Percentiles rank a stretch among this genome's conserved stretches.
These are phyloP conservation scores for Ethmia dodecea DNA, from an alignment of 2,888 invertebrate species.

Conservation along the genomic window DNA sequence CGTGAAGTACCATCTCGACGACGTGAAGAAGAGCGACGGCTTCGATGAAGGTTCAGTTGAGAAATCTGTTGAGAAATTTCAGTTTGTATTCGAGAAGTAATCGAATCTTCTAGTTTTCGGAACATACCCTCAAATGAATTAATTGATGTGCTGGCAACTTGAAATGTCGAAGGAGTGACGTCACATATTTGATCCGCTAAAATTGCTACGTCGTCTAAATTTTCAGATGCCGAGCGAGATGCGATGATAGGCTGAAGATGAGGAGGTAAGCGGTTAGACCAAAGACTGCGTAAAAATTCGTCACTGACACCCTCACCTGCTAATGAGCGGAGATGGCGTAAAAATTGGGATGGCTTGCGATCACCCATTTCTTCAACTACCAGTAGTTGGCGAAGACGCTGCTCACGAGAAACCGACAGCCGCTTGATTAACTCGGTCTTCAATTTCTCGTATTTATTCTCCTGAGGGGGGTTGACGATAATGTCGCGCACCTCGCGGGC, in stretches of 20 bases:
- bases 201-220: conserved; percentile 8
- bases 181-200: conserved; percentile 8
- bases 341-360: conserved; percentile 7
- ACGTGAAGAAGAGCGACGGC: neutral
- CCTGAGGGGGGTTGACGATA: neutral
- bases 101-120: neutral
- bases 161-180: neutral
- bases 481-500: conserved; percentile 1
- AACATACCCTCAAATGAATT: neutral
- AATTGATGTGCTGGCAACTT: neutral
- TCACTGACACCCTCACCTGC: conserved; percentile 1
- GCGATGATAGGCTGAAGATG: conserved; percentile 5
- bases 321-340: too few relatives aligned
- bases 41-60: neutral
- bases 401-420: conserved; percentile 2
- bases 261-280: conserved; percentile 4
- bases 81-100: neutral
- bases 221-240: neutral
- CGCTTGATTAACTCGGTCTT: conserved; percentile 3
- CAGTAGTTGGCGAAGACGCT: conserved; percentile 6
- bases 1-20: neutral
- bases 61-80: neutral
- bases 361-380: conserved; percentile 10
- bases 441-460: too few relatives aligned
- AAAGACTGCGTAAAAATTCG: conserved; percentile 4